Evolutionary conservation across 1,140 invertebrate genomes (phyloP).

Genomic region (Phocides pigmalion): DNA sequence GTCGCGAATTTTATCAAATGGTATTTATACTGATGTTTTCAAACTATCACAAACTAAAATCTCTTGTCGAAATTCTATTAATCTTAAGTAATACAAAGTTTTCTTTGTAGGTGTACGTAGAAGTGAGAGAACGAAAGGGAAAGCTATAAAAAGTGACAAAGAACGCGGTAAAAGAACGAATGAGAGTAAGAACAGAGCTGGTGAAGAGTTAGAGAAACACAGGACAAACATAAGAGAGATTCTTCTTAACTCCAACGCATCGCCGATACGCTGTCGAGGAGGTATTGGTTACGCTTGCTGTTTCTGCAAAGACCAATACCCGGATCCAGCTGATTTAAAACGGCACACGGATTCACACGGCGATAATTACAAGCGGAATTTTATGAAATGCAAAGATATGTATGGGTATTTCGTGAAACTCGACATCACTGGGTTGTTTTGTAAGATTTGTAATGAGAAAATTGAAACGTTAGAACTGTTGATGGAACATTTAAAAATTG

Average conservation of each 20-base stretch:
- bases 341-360: conserved; percentile 53
- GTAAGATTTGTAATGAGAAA: conserved; percentile 44
- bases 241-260: conserved; percentile 63
- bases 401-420: conserved; percentile 53
- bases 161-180: conserved; percentile 17
- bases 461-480: conserved; percentile 37
- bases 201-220: conserved; percentile 56
- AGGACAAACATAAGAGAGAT: conserved; percentile 58
- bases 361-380: conserved; percentile 42
- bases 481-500: conserved; percentile 50
- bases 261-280: conserved; percentile 55
- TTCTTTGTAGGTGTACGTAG: conserved; percentile 61
- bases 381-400: conserved; percentile 53
- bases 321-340: conserved; percentile 57
- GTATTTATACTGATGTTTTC: too few relatives aligned
- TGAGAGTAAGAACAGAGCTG: conserved; percentile 37
- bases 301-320: conserved; percentile 55
- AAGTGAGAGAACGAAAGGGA: conserved; percentile 35
- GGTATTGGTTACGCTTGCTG: conserved; percentile 58
- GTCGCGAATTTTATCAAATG: too few relatives aligned
- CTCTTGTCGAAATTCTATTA: background rate
- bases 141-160: conserved; percentile 34
- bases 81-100: conserved; percentile 44
- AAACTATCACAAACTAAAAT: background rate
- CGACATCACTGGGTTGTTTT: conserved; percentile 52